Base-by-base conservation (phyloP, 2,113 vertebrate species). In the Corynorhinus townsendii region DNA sequence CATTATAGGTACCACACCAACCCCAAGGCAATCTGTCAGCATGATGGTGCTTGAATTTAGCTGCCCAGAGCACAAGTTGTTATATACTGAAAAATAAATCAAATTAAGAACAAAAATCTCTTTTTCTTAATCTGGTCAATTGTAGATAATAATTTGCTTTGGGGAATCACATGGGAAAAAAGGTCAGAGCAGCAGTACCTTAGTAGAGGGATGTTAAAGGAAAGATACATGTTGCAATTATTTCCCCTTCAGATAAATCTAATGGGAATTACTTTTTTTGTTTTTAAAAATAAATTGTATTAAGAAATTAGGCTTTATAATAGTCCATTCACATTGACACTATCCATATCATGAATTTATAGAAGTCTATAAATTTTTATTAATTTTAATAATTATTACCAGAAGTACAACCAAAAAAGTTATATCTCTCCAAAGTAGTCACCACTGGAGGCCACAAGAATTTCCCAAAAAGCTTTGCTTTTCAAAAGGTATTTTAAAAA, bases 401-500 rank as follows among this genome's bases (percentile, higher is more conserved):
- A 83, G 66, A 89, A 66, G 52, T 56, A 87, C 2, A 91, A 16
- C 4, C 4, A 83, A 86, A 64, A 66, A 82, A 89, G 14, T 83
- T 84, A 66, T 90, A 43, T 33, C 26, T n/a, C 7, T 69, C 19
- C 14, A 68, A 91, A 75, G 2, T 76, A 52, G 19, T 66, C 24
- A 82, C 3, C 40, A 84, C 19, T 59, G 14, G 35, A 85, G 12
- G 4, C 43, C 89, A 84, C 7, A 77, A 72, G 17, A 26, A 52
- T 47, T 64, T 12, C 83, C 33, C 38, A 66, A 66, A 88, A 40
- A 62, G 17, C 30, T 89, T 80, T 73, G 40, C 11, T 64, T 76
- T 96, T 68, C 43, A 62, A 96, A 66, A 30, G 38, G 5, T 33
- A 82, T 93, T 95, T 89, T 11, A 87, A 89, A 2, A 87, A 11